Evolutionary conservation across 2,113 vertebrate species (phyloP), one percentile per base, ranked within the genome.

Genomic region (Bostrychus sinensis): DNA sequence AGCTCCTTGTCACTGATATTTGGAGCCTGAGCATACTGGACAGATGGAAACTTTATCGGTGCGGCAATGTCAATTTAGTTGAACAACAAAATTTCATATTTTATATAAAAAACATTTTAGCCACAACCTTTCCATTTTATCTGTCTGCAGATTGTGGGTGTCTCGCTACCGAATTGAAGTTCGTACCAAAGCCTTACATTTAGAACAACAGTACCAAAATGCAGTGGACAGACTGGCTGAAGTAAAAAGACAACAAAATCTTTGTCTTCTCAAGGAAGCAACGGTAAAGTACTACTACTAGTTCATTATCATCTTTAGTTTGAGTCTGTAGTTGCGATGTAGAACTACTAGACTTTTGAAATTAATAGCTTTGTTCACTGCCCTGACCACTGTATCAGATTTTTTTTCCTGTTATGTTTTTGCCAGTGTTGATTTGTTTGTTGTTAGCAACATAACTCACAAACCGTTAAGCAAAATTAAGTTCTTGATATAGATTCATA

Each of bases 31-130:
- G 80, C 42, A 70, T 89, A 39, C 79, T 12, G 37, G 92, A 95
- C 39, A 92, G 94, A 72, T 98, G 95, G 96, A 92, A 69, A 76
- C 94, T 98, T 48, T 98, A 98, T 87, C 93, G 97, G 97, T 98
- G 88, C 58, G 26, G 2, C 8, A 6, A 20, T 45, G 8, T 28
- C 48, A n/a, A 4, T 28, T n/a, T 51, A 9, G 2, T 7, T 50
- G 22, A 7, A 5, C 5, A 32, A 32, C n/a, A n/a, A n/a, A 11
- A 14, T 22, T 11, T 8, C 11, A 12, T 12, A 12, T 55, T 55
- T 9, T n/a, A n/a, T n/a, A n/a, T n/a, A n/a, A n/a, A n/a, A n/a
- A n/a, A n/a, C n/a, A n/a, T n/a, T n/a, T n/a, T n/a, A n/a, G n/a
- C n/a, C n/a, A n/a, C n/a, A n/a, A n/a, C n/a, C n/a, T n/a, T n/a